Evolutionary conservation across 2,888 invertebrate genomes (phyloP).

Genomic region (Sthenelais limicola): DNA sequence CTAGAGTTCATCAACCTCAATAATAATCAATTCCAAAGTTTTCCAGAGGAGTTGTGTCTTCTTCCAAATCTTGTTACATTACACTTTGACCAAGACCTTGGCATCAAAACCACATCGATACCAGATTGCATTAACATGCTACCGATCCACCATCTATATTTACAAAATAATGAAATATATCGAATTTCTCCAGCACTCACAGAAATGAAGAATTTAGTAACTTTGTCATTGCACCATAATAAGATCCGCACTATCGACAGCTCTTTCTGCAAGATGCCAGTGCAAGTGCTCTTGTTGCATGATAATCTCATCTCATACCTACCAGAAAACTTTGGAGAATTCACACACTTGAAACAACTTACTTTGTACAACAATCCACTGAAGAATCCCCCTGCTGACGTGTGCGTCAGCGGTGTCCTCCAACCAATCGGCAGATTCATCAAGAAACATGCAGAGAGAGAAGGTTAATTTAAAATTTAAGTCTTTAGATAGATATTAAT

Average conservation of each 20-base stretch:
- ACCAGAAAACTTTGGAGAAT: slow-evolving; percentile 63
- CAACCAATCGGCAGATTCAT: slow-evolving; percentile 69
- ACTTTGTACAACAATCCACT: slow-evolving; percentile 67
- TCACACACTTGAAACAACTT: slow-evolving; percentile 60
- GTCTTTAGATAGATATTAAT: background rate
- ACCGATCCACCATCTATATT: slow-evolving; percentile 56
- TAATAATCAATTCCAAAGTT: slow-evolving; percentile 64
- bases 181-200: slow-evolving; percentile 60
- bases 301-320: slow-evolving; percentile 62
- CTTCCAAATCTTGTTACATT: slow-evolving; percentile 61
- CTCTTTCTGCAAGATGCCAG: slow-evolving; percentile 26
- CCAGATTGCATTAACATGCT: slow-evolving; percentile 56
- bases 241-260: slow-evolving; percentile 33
- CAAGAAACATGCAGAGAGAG: slow-evolving; percentile 60
- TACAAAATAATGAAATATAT: slow-evolving; percentile 63
- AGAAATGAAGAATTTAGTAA: slow-evolving; percentile 60
- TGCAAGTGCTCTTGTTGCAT: slow-evolving; percentile 62
- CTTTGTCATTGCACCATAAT: slow-evolving; percentile 63
- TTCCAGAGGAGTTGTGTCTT: slow-evolving; percentile 62
- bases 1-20: slow-evolving; percentile 63
- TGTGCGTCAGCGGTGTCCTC: slow-evolving; percentile 67
- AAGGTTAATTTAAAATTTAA: slow-evolving; percentile 59
- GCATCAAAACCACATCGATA: slow-evolving; percentile 59
- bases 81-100: slow-evolving; percentile 62
- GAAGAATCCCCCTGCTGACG: slow-evolving; percentile 67